Evolutionary conservation across 2,888 invertebrate genomes (phyloP), one percentile per base, ranked within the genome.

Genomic region (Copidosoma aretas): DNA sequence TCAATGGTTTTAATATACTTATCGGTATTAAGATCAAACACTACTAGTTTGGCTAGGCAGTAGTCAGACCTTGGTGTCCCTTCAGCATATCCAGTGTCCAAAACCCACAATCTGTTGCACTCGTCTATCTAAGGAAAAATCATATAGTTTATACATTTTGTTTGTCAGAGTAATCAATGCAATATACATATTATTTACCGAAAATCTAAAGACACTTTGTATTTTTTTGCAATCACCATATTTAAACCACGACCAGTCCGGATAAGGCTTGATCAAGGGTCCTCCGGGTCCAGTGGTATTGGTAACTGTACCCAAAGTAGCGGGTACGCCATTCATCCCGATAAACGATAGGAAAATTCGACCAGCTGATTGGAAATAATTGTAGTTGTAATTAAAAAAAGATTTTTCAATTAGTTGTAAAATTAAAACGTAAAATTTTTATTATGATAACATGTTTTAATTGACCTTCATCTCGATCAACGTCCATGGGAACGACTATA

Each of bases 141-240:
- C 8, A 5, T 5, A 32, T 32, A 8, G 32, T 32, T 32, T 8
- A 32, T 5, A 32, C 3, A 32, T 32, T 32, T 32, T 32, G 8
- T 32, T 32, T 32, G 8, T 32, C 32, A n/a, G n/a, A n/a, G n/a
- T n/a, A n/a, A n/a, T n/a, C n/a, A n/a, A n/a, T n/a, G 3, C 32
- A 8, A 32, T 5, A 32, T 5, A 32, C 4, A 32, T 32, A 32
- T 32, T 32, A 32, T 32, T 86, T 84, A 93, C 93, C 75, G 89
- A 87, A 19, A 90, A 85, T 78, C 93, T 86, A 77, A 90, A 92
- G 1, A 91, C 92, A 0, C 91, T 92, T 0, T 90, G 90, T 52
- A 93, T 85, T 17, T 89, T 88, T 46, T 88, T 84, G 75, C 91
- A 91, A 78, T 88, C 71, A 0, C 88, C 88, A 73, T 87, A 87